phyloP scores from a whole-genome alignment of 2,113 vertebrate genomes.

The Chloropsis cyanopogon region DNA sequence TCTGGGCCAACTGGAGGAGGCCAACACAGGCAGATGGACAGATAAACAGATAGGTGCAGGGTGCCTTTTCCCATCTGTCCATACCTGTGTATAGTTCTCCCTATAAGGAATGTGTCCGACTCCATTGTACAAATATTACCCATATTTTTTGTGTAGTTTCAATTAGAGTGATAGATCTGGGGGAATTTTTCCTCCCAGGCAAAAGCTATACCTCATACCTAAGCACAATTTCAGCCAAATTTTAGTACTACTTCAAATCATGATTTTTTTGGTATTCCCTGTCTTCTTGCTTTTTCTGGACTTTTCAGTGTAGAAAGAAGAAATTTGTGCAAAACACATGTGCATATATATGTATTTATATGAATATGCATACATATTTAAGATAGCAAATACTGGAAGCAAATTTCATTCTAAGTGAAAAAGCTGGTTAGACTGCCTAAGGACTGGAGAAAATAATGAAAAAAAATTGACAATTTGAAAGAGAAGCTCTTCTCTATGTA shows the following conservation, averaged over 20 bases:
- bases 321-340: background rate
- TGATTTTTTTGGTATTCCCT: background rate
- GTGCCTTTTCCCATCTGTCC: background rate
- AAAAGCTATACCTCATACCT: background rate
- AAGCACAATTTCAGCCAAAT: background rate
- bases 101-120: background rate
- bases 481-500: background rate
- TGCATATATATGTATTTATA: background rate
- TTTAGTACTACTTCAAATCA: background rate
- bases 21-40: background rate
- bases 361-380: background rate
- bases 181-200: background rate
- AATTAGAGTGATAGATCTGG: background rate
- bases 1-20: background rate
- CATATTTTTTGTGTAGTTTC: background rate
- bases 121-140: background rate
- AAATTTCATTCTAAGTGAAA: background rate
- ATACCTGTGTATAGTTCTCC: background rate
- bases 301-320: background rate
- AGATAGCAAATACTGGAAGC: background rate
- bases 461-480: background rate
- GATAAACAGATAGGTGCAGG: background rate
- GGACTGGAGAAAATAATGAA: background rate
- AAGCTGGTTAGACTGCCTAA: background rate
- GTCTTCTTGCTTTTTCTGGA: background rate